Evolutionary conservation across 1,140 invertebrate species (phyloP).

Genomic region (Drosophila littoralis): DNA sequence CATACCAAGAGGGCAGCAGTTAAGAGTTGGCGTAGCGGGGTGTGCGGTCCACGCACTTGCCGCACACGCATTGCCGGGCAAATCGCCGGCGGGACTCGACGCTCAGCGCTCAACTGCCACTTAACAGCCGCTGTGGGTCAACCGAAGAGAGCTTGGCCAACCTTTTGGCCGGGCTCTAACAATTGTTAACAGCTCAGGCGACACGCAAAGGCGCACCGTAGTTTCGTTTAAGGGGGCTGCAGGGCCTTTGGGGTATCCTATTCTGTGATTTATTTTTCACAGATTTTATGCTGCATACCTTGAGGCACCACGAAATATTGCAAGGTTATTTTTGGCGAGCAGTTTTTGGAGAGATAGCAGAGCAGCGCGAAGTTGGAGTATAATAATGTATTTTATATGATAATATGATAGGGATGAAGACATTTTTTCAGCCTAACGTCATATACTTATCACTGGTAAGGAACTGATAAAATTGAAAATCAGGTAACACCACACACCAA

Average conservation of each 20-base stretch:
- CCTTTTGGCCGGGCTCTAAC: slow-evolving; percentile 26
- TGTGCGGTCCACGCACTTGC: slow-evolving; percentile 50
- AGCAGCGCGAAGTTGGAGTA: background rate
- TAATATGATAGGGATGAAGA: too few relatives aligned
- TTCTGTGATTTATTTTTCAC: slow-evolving; percentile 14
- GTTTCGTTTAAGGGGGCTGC: slow-evolving; percentile 3
- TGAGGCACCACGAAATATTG: slow-evolving; percentile 7
- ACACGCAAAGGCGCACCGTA: slow-evolving; percentile 38
- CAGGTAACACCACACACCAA: too few relatives aligned
- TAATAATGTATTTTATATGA: background rate
- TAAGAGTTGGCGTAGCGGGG: background rate
- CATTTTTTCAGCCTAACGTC: too few relatives aligned
- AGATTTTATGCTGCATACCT: slow-evolving; percentile 22
- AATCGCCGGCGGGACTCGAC: slow-evolving; percentile 24
- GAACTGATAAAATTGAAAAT: too few relatives aligned
- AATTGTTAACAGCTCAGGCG: slow-evolving; percentile 28
- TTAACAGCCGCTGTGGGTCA: slow-evolving; percentile 62
- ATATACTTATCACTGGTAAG: too few relatives aligned
- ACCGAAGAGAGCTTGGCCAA: slow-evolving; percentile 70
- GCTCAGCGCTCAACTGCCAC: slow-evolving; percentile 8
- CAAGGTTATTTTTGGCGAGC: slow-evolving; percentile 17
- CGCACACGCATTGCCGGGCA: slow-evolving; percentile 44
- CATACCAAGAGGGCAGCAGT: slow-evolving; percentile 26
- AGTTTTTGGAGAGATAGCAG: background rate
- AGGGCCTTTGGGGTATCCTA: slow-evolving; percentile 18